Evolutionary conservation across 2,113 vertebrate genomes (phyloP), one percentile per base, ranked within the genome.

Genomic region (Acrocephalus kingi): DNA sequence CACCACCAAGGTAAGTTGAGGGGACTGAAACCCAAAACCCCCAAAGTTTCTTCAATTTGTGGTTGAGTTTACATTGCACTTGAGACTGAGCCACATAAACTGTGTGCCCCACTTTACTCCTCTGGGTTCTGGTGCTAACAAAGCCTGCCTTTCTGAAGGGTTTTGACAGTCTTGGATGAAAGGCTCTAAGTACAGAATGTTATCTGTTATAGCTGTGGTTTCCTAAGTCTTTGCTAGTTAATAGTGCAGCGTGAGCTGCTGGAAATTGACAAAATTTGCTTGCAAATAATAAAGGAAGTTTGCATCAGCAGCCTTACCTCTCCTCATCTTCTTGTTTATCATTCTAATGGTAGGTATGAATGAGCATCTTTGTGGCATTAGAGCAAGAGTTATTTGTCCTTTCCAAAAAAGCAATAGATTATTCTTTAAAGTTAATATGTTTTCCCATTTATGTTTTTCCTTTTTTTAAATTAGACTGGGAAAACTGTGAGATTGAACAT

Each of bases 231-330:
- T 88, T 87, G 45, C 54, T 62, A 23, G 78, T 54, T 89, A 82
- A 93, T 58, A 95, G 89, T 81, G 84, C 58, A 73, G 46, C 35
- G 54, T 73, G 74, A 95, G 81, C 45, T 69, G 49, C 54, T 94
- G 78, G 67, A 95, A 93, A 96, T 37, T 20, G 89, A 93, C 87
- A 55, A 80, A 51, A 82, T 77, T 82, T 91, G 35, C 78, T 91
- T 91, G 71, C 74, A 77, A 80, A 55, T 90, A 90, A 80, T 56
- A 83, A 89, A 87, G 25, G 46, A 66, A 33, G 23, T 61, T 78
- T 75, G 39, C 51, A 62, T 83, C 59, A 63, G 82, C 85, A 88
- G 62, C n/a, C 54, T 82, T 80, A 85, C 71, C 75, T 91, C 49
- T 81, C 71, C 84, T 74, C 31, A 58, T 49, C 37, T 68, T 37